These are phyloP conservation scores for Tor tambroides DNA, from an alignment of 2,113 vertebrate genomes.

Conservation along the genomic window DNA sequence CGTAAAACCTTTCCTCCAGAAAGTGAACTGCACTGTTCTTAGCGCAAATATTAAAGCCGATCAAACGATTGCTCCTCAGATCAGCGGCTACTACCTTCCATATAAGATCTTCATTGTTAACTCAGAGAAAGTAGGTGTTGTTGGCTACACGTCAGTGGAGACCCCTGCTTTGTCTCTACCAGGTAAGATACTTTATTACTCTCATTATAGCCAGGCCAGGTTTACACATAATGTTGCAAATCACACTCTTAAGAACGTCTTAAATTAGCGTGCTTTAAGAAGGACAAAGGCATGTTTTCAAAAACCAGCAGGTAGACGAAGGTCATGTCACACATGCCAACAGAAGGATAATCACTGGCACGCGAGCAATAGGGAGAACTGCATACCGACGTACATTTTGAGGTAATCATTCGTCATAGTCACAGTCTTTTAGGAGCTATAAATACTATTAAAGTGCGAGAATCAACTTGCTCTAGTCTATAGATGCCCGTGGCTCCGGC, in stretches of 20 bases:
- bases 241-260: neutral
- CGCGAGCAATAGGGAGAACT: no score
- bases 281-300: neutral
- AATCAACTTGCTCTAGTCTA: no score
- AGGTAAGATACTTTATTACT: constrained; percentile 71
- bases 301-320: neutral
- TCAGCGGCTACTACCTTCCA: constrained; percentile 78
- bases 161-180: constrained; percentile 86
- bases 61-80: constrained; percentile 66
- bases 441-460: no score
- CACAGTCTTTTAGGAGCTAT: no score
- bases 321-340: no score
- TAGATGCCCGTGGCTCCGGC: no score
- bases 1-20: constrained; percentile 82
- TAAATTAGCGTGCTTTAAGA: neutral
- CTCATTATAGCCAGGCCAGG: neutral
- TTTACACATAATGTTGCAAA: neutral
- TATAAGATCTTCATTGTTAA: constrained; percentile 79
- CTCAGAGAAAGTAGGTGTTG: constrained; percentile 81
- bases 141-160: constrained; percentile 90
- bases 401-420: no score
- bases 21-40: constrained; percentile 80
- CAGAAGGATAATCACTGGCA: no score
- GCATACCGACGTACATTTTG: no score
- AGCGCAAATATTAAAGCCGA: constrained; percentile 86